Conservation (phyloP, 2,797 vertebrate species). For the Sitta carolinensis region DNA sequence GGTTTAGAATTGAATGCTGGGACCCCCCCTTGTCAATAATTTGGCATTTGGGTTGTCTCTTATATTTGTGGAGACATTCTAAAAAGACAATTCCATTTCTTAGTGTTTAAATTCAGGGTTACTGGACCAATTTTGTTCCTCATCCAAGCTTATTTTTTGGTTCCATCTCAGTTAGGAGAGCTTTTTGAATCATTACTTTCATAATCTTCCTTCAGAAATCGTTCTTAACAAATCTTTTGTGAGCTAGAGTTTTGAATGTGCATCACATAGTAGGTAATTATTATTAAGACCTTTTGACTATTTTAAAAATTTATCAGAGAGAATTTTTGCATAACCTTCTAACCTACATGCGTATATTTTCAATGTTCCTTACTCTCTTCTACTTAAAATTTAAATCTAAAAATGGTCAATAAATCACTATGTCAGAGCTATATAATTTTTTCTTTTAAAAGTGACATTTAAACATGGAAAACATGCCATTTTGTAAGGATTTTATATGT, state of each 20-base stretch:
- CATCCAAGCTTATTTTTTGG: not conserved
- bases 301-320: not conserved
- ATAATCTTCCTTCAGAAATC: not conserved
- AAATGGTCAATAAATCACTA: not conserved
- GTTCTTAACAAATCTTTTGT: not conserved
- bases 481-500: accelerated
- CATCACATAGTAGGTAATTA: not conserved
- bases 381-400: not conserved
- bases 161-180: not conserved
- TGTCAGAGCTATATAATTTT: not conserved
- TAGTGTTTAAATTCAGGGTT: not conserved
- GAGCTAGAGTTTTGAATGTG: not conserved
- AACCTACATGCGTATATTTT: not conserved
- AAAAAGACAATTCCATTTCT: not conserved
- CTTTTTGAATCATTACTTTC: not conserved
- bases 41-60: not conserved
- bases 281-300: not conserved
- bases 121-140: not conserved
- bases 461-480: accelerated
- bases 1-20: not conserved
- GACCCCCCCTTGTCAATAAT: accelerated
- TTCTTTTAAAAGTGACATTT: not conserved
- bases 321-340: not conserved
- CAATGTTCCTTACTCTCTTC: not conserved
- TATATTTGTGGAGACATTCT: not conserved